Conservation (phyloP, 2,797 vertebrate species). For the Pangasius macronema region DNA sequence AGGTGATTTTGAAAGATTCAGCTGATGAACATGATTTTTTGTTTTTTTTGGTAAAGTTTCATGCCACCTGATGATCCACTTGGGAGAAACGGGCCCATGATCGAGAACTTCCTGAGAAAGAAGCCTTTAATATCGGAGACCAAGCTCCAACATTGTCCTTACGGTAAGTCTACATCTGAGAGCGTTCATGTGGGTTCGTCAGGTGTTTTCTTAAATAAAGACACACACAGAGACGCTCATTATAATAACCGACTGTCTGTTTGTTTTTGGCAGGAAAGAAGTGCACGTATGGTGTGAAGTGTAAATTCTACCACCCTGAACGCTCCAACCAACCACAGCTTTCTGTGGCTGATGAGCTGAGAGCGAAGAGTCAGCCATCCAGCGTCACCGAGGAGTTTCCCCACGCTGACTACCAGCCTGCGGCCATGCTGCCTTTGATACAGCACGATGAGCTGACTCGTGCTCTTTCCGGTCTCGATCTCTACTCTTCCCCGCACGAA, state of each 20-base stretch:
- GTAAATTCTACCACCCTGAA: slow-evolving; percentile 92
- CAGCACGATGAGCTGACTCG: slow-evolving; percentile 47
- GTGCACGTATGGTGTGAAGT: slow-evolving; percentile 94
- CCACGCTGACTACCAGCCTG: not conserved
- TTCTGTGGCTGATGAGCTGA: slow-evolving; percentile 86
- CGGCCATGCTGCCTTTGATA: slow-evolving; percentile 16
- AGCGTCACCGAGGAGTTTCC: not conserved
- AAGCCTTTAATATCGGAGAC: slow-evolving; percentile 80
- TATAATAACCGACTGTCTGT: not conserved
- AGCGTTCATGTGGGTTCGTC: not conserved
- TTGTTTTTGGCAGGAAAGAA: slow-evolving; percentile 81
- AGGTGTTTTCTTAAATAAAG: not conserved
- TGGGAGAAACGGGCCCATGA: slow-evolving; percentile 73
- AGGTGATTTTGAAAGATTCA: not conserved
- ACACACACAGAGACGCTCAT: too few species aligned
- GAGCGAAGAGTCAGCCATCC: slow-evolving; percentile 71
- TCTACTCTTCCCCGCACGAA: slow-evolving; percentile 46
- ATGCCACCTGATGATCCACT: slow-evolving; percentile 79
- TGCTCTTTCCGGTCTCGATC: slow-evolving; percentile 18
- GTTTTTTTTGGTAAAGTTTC: slow-evolving; percentile 61
- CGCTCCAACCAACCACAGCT: slow-evolving; percentile 85
- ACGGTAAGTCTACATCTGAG: slow-evolving; percentile 77
- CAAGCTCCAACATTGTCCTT: slow-evolving; percentile 81
- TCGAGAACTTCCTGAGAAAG: slow-evolving; percentile 73
- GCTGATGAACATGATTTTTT: not conserved